phyloP scores from a whole-genome alignment of 2,888 invertebrate species.

The Caenorhabditis sulstoni region DNA sequence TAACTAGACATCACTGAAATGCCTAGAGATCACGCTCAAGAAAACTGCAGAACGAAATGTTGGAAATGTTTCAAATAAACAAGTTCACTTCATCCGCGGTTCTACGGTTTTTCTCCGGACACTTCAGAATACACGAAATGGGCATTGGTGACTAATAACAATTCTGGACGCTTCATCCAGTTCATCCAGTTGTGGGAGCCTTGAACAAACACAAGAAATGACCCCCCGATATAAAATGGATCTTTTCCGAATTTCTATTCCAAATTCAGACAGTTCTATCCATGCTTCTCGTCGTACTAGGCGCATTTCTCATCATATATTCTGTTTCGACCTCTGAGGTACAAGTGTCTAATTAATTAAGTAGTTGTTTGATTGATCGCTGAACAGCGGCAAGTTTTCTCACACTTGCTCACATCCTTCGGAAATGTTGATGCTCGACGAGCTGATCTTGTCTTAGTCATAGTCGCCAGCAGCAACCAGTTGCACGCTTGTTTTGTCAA shows the following conservation, averaged over 20 bases:
- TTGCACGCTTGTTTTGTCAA: constrained; percentile 48
- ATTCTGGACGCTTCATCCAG: constrained; percentile 42
- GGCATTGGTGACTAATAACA: constrained; percentile 54
- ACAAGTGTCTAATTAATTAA: constrained; percentile 8
- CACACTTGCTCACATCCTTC: constrained; percentile 32
- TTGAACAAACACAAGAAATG: constrained; percentile 41
- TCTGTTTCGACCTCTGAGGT: constrained; percentile 18
- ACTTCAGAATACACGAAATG: constrained; percentile 52
- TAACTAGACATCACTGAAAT: neutral
- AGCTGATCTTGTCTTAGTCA: constrained; percentile 41
- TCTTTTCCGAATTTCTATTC: neutral
- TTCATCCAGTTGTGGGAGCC: constrained; percentile 49
- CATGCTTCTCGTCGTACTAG: constrained; percentile 15
- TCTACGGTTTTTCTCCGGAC: constrained; percentile 21
- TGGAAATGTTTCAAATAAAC: too few species aligned
- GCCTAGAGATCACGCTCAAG: neutral
- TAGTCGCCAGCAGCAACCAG: constrained; percentile 40
- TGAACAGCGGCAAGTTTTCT: constrained; percentile 51
- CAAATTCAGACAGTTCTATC: neutral
- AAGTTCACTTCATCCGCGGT: too few species aligned
- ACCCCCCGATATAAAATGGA: constrained; percentile 52
- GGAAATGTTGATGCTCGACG: constrained; percentile 35
- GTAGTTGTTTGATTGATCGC: constrained; percentile 47
- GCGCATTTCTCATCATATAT: neutral
- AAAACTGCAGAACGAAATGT: too few species aligned